Conservation (phyloP, 2,888 invertebrate species). For the Epirrhoe alternata region DNA sequence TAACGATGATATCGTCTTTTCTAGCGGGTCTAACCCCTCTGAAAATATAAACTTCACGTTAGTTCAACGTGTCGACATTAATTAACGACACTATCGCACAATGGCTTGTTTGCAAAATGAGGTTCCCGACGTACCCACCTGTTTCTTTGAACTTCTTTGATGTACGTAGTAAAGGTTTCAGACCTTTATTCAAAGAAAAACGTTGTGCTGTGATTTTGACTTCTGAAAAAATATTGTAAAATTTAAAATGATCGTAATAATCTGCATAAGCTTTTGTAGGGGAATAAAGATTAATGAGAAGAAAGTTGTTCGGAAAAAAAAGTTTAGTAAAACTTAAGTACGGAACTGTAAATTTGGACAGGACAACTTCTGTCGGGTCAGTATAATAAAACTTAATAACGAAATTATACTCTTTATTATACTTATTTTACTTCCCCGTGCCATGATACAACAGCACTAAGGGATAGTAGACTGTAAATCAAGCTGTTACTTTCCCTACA, state of each 20-base stretch:
- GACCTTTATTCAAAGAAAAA: constrained; percentile 47
- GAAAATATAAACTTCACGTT: constrained; percentile 42
- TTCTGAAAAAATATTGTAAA: constrained; percentile 46
- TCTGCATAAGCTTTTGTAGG: too few relatives aligned
- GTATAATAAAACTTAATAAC: too few relatives aligned
- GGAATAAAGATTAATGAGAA: too few relatives aligned
- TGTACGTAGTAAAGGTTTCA: constrained; percentile 42
- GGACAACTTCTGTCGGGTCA: too few relatives aligned
- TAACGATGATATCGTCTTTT: constrained; percentile 56
- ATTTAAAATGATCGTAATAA: background rate
- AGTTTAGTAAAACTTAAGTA: too few relatives aligned
- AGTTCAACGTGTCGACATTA: constrained; percentile 8
- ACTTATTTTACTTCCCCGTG: background rate
- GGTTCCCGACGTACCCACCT: constrained; percentile 50
- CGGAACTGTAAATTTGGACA: too few relatives aligned
- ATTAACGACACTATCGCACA: constrained; percentile 15
- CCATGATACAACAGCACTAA: background rate
- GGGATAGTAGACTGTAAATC: background rate
- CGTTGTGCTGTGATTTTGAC: constrained; percentile 44
- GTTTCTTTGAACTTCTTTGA: constrained; percentile 47
- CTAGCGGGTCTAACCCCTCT: constrained; percentile 45
- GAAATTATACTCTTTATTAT: background rate
- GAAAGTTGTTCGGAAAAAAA: too few relatives aligned
- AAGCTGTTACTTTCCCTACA: constrained; percentile 5
- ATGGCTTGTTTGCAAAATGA: constrained; percentile 21